Conservation (phyloP, 1,140 invertebrate species). For the Zaprionus lachaisei region DNA sequence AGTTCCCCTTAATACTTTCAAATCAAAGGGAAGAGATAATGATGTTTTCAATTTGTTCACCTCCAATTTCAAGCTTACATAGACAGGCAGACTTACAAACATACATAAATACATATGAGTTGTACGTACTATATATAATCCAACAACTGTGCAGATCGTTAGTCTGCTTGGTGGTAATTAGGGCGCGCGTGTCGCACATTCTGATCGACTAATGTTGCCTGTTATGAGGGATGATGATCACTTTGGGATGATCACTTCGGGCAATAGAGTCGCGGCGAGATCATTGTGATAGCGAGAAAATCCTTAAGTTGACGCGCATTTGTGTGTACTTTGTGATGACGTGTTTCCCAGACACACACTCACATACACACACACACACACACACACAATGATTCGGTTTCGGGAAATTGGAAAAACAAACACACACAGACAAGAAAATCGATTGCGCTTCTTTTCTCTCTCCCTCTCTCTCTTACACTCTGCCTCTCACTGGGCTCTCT, state of each 20-base stretch:
- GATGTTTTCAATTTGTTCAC: no score
- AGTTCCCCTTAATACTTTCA: no score
- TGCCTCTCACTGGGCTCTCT: background rate
- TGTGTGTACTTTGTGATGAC: conserved; percentile 56
- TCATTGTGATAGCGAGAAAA: conserved; percentile 38
- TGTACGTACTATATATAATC: conserved; percentile 82
- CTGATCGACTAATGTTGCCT: conserved; percentile 15
- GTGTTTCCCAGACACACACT: conserved; percentile 51
- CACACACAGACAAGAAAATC: conserved; percentile 15
- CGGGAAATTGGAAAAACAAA: conserved; percentile 31
- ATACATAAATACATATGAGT: background rate
- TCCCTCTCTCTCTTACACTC: background rate
- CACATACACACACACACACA: conserved; percentile 20
- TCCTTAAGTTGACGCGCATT: conserved; percentile 44
- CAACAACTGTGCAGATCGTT: conserved; percentile 81
- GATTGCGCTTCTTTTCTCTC: background rate
- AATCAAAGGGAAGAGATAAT: no score
- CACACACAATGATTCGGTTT: conserved; percentile 4
- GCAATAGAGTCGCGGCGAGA: conserved; percentile 2
- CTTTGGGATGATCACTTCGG: background rate
- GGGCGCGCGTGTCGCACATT: conserved; percentile 78
- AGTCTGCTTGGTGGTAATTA: conserved; percentile 73
- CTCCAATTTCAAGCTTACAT: background rate
- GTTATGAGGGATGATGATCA: conserved; percentile 1
- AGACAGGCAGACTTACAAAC: no score